phyloP scores from a whole-genome alignment of 2,797 vertebrate species.

The Sebastes matsubarae region DNA sequence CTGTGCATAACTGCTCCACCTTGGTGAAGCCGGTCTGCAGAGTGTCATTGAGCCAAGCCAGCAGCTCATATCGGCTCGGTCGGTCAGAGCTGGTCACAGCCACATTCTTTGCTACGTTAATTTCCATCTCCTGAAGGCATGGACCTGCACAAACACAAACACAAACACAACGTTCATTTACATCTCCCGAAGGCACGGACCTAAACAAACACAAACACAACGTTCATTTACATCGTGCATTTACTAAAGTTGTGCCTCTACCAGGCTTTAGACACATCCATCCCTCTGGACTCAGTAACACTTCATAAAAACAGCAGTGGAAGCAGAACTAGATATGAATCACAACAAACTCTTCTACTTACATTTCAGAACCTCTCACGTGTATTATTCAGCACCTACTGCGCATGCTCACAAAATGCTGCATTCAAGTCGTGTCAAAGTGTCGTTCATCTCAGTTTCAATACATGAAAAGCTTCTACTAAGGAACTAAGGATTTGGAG shows the following conservation, averaged over 20 bases:
- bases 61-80: slow-evolving; percentile 31
- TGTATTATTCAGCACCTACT: not conserved
- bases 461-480: not conserved
- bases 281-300: not conserved
- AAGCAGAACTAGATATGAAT: not conserved
- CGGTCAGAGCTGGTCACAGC: rapidly evolving
- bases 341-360: not conserved
- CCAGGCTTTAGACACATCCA: not conserved
- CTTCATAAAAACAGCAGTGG: not conserved
- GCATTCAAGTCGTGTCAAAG: not conserved
- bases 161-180: not conserved
- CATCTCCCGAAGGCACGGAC: no score
- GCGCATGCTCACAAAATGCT: not conserved
- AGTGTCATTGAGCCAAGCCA: slow-evolving; percentile 71
- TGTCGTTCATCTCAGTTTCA: not conserved
- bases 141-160: slow-evolving; percentile 10
- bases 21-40: slow-evolving; percentile 60
- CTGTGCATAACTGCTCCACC: slow-evolving; percentile 69
- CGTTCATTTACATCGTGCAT: not conserved
- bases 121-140: slow-evolving; percentile 36
- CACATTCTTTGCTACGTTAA: slow-evolving; percentile 31
- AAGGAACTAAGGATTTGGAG: rapidly evolving
- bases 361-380: not conserved
- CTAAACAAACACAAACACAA: no score
- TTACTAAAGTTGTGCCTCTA: not conserved